These are phyloP conservation scores for Chionomys nivalis DNA, from an alignment of 2,113 vertebrate genomes.

Conservation along the genomic window DNA sequence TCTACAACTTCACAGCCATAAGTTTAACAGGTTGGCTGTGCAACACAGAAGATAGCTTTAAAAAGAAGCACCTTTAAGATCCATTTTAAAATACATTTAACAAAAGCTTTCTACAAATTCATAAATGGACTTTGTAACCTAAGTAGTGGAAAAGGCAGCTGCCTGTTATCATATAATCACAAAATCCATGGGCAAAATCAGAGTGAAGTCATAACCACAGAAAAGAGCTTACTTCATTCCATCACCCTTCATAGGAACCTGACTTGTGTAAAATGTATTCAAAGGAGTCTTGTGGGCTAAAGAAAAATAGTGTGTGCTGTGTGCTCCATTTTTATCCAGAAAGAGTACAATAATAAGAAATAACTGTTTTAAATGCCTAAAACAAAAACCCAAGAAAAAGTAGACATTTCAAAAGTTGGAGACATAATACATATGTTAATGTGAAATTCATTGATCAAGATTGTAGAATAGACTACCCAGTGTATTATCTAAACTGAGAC, in stretches of 20 bases:
- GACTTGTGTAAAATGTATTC: not conserved
- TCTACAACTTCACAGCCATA: not conserved
- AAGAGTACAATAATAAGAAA: not conserved
- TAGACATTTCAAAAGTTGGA: not conserved
- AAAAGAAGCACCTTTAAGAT: not conserved
- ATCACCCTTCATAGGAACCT: not conserved
- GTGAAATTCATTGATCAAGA: not conserved
- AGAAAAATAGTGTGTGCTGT: not conserved
- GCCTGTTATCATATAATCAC: not conserved
- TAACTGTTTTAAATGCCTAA: not conserved
- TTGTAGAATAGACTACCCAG: not conserved
- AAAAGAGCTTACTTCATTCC: not conserved
- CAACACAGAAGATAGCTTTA: not conserved
- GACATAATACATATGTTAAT: not conserved
- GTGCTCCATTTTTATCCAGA: not conserved
- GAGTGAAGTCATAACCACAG: not conserved
- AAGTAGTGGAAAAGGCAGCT: conserved; percentile 1
- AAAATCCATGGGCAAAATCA: not conserved
- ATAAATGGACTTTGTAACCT: not conserved
- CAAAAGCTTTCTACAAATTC: not conserved
- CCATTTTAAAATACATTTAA: not conserved
- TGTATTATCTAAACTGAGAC: conserved; percentile 5
- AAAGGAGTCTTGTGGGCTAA: not conserved
- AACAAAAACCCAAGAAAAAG: conserved; percentile 14
- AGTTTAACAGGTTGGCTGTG: not conserved